A percentile compares a stretch with the other conserved stretches of the same genome.
These are phyloP conservation scores for Penaeus monodon DNA, from an alignment of 2,888 invertebrate species.

Conservation along the genomic window DNA sequence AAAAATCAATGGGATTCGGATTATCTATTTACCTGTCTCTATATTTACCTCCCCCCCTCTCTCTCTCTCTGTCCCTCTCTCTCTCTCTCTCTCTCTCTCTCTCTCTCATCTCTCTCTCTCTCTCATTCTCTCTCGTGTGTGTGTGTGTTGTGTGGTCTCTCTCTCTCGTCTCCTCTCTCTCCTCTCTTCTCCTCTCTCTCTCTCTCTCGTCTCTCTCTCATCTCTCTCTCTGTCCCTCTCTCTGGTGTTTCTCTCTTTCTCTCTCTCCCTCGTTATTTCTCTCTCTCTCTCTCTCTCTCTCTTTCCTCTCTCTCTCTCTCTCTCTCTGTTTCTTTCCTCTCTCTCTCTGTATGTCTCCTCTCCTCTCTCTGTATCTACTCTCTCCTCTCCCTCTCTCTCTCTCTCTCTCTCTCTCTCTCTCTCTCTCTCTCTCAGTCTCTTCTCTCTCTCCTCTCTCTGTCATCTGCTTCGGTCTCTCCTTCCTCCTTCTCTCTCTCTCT, in stretches of 20 bases:
- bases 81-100: slow-evolving; percentile 8
- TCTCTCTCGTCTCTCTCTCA: too few relatives aligned
- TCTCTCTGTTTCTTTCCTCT: too few relatives aligned
- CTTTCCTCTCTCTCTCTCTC: too few relatives aligned
- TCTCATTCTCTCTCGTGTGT: too few relatives aligned
- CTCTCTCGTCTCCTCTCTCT: too few relatives aligned
- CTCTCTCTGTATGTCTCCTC: neutral
- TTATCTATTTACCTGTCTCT: neutral
- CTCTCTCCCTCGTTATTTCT: too few relatives aligned
- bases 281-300: slow-evolving; percentile 1
- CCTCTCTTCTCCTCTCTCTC: neutral
- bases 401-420: slow-evolving; percentile 9
- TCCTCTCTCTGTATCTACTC: slow-evolving; percentile 18
- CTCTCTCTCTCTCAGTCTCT: slow-evolving; percentile 11
- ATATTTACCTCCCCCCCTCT: slow-evolving; percentile 1
- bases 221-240: neutral
- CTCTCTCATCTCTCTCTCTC: too few relatives aligned
- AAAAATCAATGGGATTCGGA: too few relatives aligned
- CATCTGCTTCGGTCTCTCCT: too few relatives aligned
- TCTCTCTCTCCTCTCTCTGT: slow-evolving; percentile 11
- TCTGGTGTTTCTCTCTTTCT: neutral
- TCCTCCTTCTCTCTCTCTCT: neutral
- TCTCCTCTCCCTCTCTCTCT: slow-evolving; percentile 11
- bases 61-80: slow-evolving; percentile 11
- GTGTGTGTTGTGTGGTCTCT: neutral